phyloP scores from a whole-genome alignment of 2,113 vertebrate species.

The Eubucco bourcierii region DNA sequence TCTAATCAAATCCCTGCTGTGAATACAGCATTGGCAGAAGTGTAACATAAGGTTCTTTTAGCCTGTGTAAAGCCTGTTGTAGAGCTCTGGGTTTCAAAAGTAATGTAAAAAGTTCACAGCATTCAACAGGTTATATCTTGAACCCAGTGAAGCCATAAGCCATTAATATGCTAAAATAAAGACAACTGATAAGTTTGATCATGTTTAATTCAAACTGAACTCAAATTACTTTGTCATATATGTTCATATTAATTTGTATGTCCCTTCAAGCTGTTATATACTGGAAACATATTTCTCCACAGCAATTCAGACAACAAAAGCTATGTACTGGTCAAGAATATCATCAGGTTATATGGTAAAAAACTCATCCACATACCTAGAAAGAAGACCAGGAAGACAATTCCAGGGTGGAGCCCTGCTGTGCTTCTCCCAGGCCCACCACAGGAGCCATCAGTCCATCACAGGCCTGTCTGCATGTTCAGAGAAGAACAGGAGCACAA shows the following conservation, averaged over 20 bases:
- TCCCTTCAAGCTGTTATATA: not conserved
- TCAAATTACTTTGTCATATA: not conserved
- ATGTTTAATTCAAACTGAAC: not conserved
- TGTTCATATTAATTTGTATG: not conserved
- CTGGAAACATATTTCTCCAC: not conserved
- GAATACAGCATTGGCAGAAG: not conserved
- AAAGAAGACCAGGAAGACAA: not conserved
- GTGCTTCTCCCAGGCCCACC: not conserved
- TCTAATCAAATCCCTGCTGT: not conserved
- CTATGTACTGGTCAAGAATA: not conserved
- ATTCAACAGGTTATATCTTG: not conserved
- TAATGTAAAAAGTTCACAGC: not conserved
- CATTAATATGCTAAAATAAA: not conserved
- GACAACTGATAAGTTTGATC: not conserved
- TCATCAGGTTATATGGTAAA: not conserved
- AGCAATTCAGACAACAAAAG: not conserved
- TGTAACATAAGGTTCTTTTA: not conserved
- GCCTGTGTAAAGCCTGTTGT: not conserved
- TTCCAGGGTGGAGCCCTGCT: accelerated
- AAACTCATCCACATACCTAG: not conserved
- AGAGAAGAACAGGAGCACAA: not conserved
- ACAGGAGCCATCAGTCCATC: not conserved
- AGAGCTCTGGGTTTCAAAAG: not conserved
- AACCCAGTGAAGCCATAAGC: not conserved
- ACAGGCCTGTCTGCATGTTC: not conserved